These are phyloP conservation scores for Macrophya annulata DNA, from an alignment of 2,888 invertebrate species.

Conservation along the genomic window DNA sequence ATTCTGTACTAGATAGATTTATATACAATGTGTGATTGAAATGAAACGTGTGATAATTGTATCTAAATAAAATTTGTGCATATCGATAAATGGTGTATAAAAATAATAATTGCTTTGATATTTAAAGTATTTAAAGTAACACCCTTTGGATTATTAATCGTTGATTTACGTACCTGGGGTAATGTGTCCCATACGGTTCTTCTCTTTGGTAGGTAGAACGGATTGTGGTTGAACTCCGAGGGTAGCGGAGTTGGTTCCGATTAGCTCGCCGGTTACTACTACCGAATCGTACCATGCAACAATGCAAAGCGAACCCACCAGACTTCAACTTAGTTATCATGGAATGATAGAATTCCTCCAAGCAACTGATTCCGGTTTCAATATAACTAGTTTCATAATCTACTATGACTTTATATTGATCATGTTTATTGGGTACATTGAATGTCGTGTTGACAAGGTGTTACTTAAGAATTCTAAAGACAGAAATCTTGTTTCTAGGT, in stretches of 20 bases:
- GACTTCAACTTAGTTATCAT: constrained; percentile 60
- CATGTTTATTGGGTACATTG: neutral
- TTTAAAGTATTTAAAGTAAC: neutral
- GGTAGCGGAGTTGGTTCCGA: constrained; percentile 76
- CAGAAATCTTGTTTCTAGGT: neutral
- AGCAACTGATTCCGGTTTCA: constrained; percentile 18
- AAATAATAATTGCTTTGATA: neutral
- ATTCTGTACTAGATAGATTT: neutral
- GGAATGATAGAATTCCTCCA: constrained; percentile 7
- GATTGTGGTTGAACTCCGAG: constrained; percentile 81
- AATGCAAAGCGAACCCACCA: constrained; percentile 79
- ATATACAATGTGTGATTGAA: neutral
- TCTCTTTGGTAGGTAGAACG: constrained; percentile 83
- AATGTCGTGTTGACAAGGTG: neutral
- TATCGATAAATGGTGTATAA: neutral
- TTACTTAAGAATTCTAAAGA: neutral
- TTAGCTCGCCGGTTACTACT: constrained; percentile 78
- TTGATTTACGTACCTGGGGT: constrained; percentile 75
- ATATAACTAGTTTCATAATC: constrained; percentile 5
- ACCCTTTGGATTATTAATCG: neutral
- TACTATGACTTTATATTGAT: constrained; percentile 10
- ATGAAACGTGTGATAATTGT: neutral
- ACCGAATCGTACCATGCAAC: constrained; percentile 79
- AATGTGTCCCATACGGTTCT: constrained; percentile 79
- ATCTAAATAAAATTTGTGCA: neutral